Evolutionary conservation across 2,797 vertebrate genomes (phyloP).

Genomic region (Kryptopterus vitreolus): DNA sequence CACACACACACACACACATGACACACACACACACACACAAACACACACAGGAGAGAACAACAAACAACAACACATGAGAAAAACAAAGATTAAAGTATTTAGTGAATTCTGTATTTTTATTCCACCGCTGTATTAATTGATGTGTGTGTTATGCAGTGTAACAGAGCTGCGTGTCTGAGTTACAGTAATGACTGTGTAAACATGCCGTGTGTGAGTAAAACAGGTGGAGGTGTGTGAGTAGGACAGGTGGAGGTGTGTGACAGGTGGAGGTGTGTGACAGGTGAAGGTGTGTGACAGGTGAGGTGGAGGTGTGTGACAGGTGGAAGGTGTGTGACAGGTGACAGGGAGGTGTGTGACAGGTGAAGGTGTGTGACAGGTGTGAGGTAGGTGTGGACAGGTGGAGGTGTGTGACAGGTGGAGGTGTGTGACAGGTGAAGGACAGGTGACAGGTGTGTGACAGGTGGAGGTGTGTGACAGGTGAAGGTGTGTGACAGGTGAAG

Average conservation of each 20-base stretch:
- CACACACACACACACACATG: no score
- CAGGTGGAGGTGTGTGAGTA: not conserved
- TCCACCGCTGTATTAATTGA: not conserved
- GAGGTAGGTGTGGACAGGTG: not conserved
- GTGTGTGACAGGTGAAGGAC: not conserved
- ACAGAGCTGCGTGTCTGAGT: not conserved
- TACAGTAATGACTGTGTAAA: no score
- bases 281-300: not conserved
- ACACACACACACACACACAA: no score
- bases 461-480: not conserved
- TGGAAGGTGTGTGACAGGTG: not conserved
- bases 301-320: no score
- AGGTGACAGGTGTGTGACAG: not conserved
- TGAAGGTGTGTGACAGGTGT: not conserved
- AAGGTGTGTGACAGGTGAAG: not conserved
- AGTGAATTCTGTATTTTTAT: not conserved
- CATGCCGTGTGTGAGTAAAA: not conserved
- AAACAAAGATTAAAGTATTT: not conserved
- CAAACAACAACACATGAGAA: no score
- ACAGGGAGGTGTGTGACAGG: not conserved
- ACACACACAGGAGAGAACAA: no score
- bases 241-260: not conserved
- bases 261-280: not conserved
- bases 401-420: not conserved
- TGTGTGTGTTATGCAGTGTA: not conserved